Evolutionary conservation across 1,140 invertebrate genomes (phyloP).

Genomic region (Wiebesia pumilae): DNA sequence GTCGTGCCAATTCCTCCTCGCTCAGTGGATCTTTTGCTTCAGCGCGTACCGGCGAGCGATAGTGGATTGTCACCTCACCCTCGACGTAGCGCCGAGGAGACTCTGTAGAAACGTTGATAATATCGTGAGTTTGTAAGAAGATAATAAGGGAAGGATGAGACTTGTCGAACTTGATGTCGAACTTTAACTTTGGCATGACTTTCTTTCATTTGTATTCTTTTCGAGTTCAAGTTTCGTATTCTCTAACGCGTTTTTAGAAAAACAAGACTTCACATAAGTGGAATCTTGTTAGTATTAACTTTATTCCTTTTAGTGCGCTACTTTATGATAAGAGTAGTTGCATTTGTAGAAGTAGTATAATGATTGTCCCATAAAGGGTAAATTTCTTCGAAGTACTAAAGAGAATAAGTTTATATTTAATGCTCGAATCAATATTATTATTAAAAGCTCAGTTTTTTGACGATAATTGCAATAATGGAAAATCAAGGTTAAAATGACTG

Average conservation of each 20-base stretch:
- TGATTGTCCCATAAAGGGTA: too few relatives aligned
- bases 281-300: too few relatives aligned
- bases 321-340: too few relatives aligned
- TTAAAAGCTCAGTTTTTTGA: too few relatives aligned
- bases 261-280: background rate
- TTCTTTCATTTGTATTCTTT: background rate
- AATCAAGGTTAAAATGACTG: too few relatives aligned
- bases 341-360: too few relatives aligned
- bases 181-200: background rate
- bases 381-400: too few relatives aligned
- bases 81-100: constrained; percentile 91
- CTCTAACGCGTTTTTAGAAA: background rate
- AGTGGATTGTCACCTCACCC: constrained; percentile 94
- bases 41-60: constrained; percentile 88
- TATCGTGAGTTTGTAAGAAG: background rate
- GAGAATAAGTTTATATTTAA: too few relatives aligned
- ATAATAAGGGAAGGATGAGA: background rate
- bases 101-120: constrained; percentile 75
- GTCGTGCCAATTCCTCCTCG: constrained; percentile 87
- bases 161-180: background rate
- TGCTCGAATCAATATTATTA: too few relatives aligned
- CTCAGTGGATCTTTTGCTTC: constrained; percentile 88
- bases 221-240: background rate
- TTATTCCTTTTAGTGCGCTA: too few relatives aligned
- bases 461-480: too few relatives aligned